These are phyloP conservation scores for Chesias legatella DNA, from an alignment of 2,888 invertebrate species.

Conservation along the genomic window DNA sequence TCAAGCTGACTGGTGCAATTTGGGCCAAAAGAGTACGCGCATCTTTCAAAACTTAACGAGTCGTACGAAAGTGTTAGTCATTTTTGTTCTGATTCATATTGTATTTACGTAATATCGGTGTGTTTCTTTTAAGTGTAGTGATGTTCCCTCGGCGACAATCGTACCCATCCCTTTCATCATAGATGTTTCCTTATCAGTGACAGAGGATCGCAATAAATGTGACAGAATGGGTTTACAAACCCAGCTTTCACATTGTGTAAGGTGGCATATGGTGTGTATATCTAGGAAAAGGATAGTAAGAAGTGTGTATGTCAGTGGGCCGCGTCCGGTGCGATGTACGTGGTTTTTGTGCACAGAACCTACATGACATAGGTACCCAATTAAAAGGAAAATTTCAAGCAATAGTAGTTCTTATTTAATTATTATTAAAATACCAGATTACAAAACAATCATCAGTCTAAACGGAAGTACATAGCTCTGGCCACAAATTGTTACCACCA, in stretches of 20 bases:
- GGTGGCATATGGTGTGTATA: slow-evolving; percentile 69
- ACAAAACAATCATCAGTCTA: too few relatives aligned
- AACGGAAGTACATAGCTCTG: too few relatives aligned
- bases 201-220: slow-evolving; percentile 64
- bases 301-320: slow-evolving; percentile 76
- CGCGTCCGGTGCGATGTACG: slow-evolving; percentile 65
- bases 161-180: slow-evolving; percentile 20
- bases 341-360: slow-evolving; percentile 60
- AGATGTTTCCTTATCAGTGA: slow-evolving; percentile 46
- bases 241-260: slow-evolving; percentile 77
- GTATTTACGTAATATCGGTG: slow-evolving; percentile 10
- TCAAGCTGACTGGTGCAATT: slow-evolving; percentile 67
- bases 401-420: too few relatives aligned
- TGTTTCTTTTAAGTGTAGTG: slow-evolving; percentile 9
- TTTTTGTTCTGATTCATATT: slow-evolving; percentile 13
- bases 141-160: background rate
- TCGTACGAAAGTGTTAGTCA: slow-evolving; percentile 15
- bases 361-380: slow-evolving; percentile 52
- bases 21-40: slow-evolving; percentile 26
- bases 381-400: slow-evolving; percentile 53
- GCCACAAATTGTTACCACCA: too few relatives aligned
- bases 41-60: slow-evolving; percentile 18
- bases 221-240: slow-evolving; percentile 70
- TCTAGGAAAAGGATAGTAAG: slow-evolving; percentile 77
- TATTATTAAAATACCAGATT: too few relatives aligned